These are phyloP conservation scores for Hydrocynus forskahlii DNA, from an alignment of 2,797 vertebrate genomes.

Conservation along the genomic window DNA sequence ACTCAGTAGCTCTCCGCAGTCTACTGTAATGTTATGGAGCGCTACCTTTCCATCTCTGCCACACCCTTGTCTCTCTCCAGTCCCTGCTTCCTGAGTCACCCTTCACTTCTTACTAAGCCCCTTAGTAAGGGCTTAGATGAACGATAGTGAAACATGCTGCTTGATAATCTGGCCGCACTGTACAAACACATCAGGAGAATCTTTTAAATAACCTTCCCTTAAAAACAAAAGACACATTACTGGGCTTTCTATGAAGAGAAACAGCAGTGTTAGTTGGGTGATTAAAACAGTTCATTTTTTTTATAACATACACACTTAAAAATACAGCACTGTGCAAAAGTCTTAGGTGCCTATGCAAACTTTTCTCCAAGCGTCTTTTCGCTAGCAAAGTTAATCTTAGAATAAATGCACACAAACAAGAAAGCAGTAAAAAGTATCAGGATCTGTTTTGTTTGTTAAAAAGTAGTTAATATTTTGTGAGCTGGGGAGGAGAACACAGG, in stretches of 20 bases:
- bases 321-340: no score
- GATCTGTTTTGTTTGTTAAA: no score
- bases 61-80: neutral
- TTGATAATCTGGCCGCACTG: slow-evolving; percentile 1
- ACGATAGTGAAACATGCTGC: slow-evolving; percentile 2
- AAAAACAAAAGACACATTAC: neutral
- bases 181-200: neutral
- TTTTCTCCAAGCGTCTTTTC: no score
- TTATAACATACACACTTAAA: no score
- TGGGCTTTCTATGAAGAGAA: neutral
- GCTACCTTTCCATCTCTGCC: slow-evolving; percentile 34
- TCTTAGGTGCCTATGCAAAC: no score
- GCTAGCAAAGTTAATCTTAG: no score
- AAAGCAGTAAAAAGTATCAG: no score
- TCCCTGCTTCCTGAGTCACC: neutral
- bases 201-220: slow-evolving; percentile 4
- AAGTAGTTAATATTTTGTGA: no score
- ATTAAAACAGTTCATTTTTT: neutral
- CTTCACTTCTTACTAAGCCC: slow-evolving; percentile 16
- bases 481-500: no score
- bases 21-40: slow-evolving; percentile 42
- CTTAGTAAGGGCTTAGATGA: slow-evolving; percentile 12
- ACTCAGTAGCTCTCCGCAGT: slow-evolving; percentile 55
- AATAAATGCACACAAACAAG: no score
- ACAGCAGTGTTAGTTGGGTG: no score